Evolutionary conservation across 1,140 invertebrate species (phyloP).

Genomic region (Drosophila kikkawai): DNA sequence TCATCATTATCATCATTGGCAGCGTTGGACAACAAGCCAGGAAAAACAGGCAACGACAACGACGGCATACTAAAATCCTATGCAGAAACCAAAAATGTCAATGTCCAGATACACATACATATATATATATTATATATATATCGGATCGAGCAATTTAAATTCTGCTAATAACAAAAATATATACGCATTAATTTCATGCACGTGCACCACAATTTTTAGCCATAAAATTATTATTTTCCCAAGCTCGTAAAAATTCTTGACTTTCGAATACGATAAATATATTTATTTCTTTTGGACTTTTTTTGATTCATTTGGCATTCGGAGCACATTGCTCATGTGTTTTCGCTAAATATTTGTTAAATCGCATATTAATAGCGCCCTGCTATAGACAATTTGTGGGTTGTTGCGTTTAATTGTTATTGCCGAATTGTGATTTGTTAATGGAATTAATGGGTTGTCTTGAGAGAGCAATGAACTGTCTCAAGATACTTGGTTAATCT

Average conservation of each 20-base stretch:
- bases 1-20: conserved; percentile 43
- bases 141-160: conserved; percentile 77
- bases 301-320: conserved; percentile 65
- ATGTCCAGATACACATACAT: conserved; percentile 8
- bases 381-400: conserved; percentile 62
- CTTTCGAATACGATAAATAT: conserved; percentile 73
- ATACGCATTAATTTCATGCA: conserved; percentile 76
- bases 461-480: conserved; percentile 44
- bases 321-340: conserved; percentile 56
- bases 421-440: conserved; percentile 31
- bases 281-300: conserved; percentile 9
- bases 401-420: conserved; percentile 44
- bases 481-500: neutral
- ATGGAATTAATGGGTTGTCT: conserved; percentile 15
- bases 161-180: conserved; percentile 79
- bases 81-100: conserved; percentile 33
- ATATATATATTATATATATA: conserved; percentile 41
- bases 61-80: conserved; percentile 74
- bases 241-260: conserved; percentile 82
- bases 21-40: conserved; percentile 12
- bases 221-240: conserved; percentile 84
- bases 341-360: conserved; percentile 84
- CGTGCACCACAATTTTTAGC: conserved; percentile 72
- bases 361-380: conserved; percentile 83
- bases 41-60: conserved; percentile 50